phyloP scores from a whole-genome alignment of 2,888 invertebrate species.

The Rhagium mordax region DNA sequence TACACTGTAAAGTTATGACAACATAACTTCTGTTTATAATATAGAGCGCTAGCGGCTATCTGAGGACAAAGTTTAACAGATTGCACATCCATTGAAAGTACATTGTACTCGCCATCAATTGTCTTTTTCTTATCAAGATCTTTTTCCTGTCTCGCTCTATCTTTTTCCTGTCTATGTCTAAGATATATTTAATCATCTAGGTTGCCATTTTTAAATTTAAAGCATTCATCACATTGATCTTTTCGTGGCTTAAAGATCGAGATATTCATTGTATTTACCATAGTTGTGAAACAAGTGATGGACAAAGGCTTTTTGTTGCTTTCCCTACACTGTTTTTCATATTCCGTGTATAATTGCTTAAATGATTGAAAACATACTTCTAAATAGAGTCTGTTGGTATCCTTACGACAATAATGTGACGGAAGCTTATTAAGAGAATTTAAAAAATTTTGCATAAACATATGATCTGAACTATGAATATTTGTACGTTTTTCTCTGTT shows the following conservation, averaged over 20 bases:
- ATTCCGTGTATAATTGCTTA: not conserved
- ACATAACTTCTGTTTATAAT: not conserved
- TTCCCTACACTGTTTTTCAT: not conserved
- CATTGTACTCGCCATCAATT: not conserved
- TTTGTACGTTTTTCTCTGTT: not conserved
- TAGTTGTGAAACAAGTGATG: not conserved
- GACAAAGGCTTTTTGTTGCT: not conserved
- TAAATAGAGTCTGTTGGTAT: not conserved
- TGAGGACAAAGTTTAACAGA: not conserved
- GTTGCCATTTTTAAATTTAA: conserved; percentile 6
- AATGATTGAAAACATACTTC: not conserved
- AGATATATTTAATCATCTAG: conserved; percentile 22
- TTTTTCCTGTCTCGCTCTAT: conserved; percentile 33
- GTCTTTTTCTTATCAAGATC: conserved; percentile 26
- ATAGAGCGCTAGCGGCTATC: not conserved
- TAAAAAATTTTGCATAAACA: not conserved
- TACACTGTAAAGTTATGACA: not conserved
- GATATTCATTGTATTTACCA: not conserved
- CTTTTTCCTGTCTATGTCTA: conserved; percentile 26
- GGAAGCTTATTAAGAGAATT: not conserved
- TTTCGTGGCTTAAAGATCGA: conserved; percentile 25
- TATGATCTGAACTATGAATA: not conserved
- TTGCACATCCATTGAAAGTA: not conserved
- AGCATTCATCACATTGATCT: conserved; percentile 30
- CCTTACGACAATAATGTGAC: not conserved